Evolutionary conservation across 2,113 vertebrate genomes (phyloP).

Genomic region (Muscicapa adusta): DNA sequence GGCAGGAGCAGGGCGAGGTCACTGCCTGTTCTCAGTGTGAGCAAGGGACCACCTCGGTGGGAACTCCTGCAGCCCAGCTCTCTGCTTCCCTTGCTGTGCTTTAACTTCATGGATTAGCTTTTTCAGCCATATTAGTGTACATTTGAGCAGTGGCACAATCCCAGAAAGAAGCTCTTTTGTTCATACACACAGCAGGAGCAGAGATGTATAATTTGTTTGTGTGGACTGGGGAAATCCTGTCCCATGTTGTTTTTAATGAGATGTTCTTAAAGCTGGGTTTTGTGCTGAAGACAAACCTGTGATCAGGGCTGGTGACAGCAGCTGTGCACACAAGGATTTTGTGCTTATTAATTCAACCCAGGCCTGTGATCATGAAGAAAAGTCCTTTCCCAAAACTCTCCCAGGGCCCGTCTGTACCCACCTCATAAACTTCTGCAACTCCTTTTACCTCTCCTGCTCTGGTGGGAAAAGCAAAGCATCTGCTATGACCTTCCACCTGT

Average conservation of each 20-base stretch:
- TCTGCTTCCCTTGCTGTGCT: background rate
- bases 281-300: background rate
- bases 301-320: background rate
- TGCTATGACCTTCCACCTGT: background rate
- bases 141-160: background rate
- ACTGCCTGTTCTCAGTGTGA: background rate
- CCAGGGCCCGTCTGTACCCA: accelerated
- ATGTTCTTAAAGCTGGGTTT: background rate
- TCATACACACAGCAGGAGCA: background rate
- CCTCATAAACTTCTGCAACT: accelerated
- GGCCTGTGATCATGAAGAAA: background rate
- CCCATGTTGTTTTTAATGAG: background rate
- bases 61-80: background rate
- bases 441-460: background rate
- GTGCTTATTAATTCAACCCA: background rate
- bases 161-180: background rate
- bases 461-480: background rate
- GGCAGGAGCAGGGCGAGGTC: background rate
- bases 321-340: background rate
- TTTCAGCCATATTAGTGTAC: background rate
- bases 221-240: background rate
- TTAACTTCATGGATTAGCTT: background rate
- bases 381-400: background rate
- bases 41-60: background rate
- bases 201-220: background rate